These are phyloP conservation scores for Lycaon pictus DNA, from an alignment of 2,113 vertebrate species.

Conservation along the genomic window DNA sequence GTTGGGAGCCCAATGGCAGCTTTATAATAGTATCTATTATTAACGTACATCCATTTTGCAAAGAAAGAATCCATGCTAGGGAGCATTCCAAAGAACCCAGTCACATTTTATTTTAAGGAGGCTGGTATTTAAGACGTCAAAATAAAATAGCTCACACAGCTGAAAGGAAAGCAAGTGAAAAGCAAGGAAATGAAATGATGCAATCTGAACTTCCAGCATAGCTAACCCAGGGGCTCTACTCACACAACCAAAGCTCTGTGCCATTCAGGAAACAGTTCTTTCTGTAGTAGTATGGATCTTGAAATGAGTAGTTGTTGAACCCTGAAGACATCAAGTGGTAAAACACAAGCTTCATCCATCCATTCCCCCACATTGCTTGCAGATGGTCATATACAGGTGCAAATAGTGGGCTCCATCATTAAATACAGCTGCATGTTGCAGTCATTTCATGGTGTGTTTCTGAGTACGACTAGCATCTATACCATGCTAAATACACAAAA, in stretches of 20 bases:
- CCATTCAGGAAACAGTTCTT: neutral
- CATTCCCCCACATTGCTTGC: neutral
- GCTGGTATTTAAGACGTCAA: conserved; percentile 71
- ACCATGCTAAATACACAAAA: neutral
- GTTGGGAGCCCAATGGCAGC: conserved; percentile 25
- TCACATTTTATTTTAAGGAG: conserved; percentile 76
- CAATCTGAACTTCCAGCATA: neutral
- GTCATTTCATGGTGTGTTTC: neutral
- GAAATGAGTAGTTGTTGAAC: neutral
- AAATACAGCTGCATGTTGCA: neutral
- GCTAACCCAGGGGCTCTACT: neutral
- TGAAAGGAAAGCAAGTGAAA: conserved; percentile 3
- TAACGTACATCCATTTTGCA: conserved; percentile 61
- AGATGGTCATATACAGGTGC: neutral
- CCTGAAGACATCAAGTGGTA: neutral
- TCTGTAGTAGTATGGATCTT: neutral
- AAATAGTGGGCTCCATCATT: neutral
- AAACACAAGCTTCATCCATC: neutral
- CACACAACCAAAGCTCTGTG: neutral
- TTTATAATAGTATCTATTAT: conserved; percentile 78
- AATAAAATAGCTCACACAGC: conserved; percentile 59
- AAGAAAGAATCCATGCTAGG: conserved; percentile 70
- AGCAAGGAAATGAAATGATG: neutral
- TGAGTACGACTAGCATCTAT: neutral
- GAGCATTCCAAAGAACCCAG: conserved; percentile 70